phyloP scores from a whole-genome alignment of 2,113 vertebrate genomes.

The Chitala chitala region DNA sequence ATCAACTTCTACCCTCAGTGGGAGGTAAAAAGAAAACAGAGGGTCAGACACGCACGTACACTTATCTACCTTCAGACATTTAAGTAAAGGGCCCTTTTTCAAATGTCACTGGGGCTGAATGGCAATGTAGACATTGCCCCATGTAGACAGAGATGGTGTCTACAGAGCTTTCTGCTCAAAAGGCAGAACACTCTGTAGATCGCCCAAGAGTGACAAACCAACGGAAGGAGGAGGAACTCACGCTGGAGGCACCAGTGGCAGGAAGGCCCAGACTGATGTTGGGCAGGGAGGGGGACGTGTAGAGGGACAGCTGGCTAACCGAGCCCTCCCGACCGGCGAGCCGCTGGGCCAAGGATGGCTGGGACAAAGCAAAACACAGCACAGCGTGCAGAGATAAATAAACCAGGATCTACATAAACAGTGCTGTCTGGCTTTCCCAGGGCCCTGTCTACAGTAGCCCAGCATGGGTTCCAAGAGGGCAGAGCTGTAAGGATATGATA shows the following conservation, averaged over 20 bases:
- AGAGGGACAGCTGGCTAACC: conserved; percentile 83
- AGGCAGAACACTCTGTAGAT: not conserved
- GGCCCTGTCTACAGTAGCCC: not conserved
- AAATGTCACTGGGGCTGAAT: conserved; percentile 29
- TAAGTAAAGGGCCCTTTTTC: conserved; percentile 34
- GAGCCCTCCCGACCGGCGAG: conserved; percentile 78
- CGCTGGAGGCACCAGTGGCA: conserved; percentile 77
- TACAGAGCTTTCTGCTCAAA: conserved; percentile 23
- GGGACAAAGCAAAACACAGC: conserved; percentile 38
- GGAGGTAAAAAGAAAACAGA: conserved; percentile 8
- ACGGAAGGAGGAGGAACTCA: conserved; percentile 62
- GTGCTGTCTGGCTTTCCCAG: conserved; percentile 19
- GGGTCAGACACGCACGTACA: conserved; percentile 32
- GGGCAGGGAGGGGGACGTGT: conserved; percentile 92
- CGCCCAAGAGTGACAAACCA: conserved; percentile 19
- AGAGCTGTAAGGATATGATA: no score
- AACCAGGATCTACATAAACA: conserved; percentile 30
- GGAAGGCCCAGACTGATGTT: conserved; percentile 97
- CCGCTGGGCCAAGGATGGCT: conserved; percentile 82
- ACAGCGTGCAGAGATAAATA: conserved; percentile 30
- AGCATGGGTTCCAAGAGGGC: not conserved
- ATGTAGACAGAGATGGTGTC: conserved; percentile 33
- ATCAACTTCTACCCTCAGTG: conserved; percentile 17
- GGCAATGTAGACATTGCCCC: conserved; percentile 22
- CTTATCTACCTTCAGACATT: conserved; percentile 8